These are phyloP conservation scores for Microcebus murinus DNA, from an alignment of 2,113 vertebrate genomes.

Conservation along the genomic window DNA sequence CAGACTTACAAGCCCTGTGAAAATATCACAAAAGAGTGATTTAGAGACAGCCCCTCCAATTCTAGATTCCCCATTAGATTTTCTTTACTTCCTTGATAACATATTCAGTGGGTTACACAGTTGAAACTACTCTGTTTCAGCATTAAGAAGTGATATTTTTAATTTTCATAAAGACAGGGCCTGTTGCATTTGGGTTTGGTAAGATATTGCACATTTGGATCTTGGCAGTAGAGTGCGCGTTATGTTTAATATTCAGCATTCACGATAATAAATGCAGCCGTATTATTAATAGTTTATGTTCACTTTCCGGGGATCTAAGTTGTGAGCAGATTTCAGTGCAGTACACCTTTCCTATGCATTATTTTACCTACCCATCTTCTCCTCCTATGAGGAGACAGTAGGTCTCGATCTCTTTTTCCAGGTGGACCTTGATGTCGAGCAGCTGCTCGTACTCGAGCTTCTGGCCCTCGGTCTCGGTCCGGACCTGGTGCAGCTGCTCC, in stretches of 20 bases:
- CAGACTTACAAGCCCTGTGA: conserved; percentile 74
- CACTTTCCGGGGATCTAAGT: neutral
- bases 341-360: neutral
- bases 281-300: neutral
- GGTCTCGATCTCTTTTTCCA: conserved; percentile 90
- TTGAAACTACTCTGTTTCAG: neutral
- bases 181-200: neutral
- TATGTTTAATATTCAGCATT: neutral
- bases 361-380: conserved; percentile 81
- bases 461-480: conserved; percentile 86
- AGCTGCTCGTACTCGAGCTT: conserved; percentile 85
- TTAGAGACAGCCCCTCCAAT: neutral
- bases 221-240: neutral
- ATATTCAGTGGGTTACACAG: neutral
- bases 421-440: conserved; percentile 85
- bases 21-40: neutral
- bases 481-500: conserved; percentile 85
- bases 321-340: neutral
- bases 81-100: neutral
- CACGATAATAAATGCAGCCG: neutral
- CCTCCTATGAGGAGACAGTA: conserved; percentile 88
- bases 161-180: neutral
- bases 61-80: neutral
- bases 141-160: neutral
- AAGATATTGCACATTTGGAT: neutral